Base-by-base conservation (phyloP, 2,888 invertebrate species). In the Orchesella flavescens region DNA sequence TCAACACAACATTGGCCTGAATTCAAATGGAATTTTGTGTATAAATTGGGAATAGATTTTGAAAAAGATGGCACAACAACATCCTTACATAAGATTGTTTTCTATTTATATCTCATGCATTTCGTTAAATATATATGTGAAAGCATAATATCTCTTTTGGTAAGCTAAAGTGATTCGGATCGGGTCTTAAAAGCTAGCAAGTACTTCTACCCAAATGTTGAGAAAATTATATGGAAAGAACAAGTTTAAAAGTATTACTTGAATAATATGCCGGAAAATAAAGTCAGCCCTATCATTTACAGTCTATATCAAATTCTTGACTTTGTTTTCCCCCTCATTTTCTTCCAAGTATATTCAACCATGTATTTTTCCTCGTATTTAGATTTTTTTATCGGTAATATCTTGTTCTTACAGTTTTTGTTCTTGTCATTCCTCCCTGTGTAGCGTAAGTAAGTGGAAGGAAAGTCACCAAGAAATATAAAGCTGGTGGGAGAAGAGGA, bases 21-120 rank as follows among this genome's bases (percentile, higher is more conserved):
- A 12, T 44, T 44, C 44, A 44, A 44, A 44, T 12, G n/a, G 49
- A 49, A 49, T 49, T 49, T 49, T 49, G 49, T 3, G 12, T 49
- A 49, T 7, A 7, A 34, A 34, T 34, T 7, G 34, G 34, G 34
- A 34, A 12, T 3, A 15, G 49, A 49, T 15, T 7, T 49, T 49
- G 5, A 49, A 49, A 7, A 49, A 1, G n/a, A 49, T 49, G 10
- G 5, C 49, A 49, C 24, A 61, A 24, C 24, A 34, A 34, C 34
- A 4, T 34, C 2, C 7, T 34, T 34, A 34, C 34, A 3, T 15
- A 24, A 24, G 23, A 23, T n/a, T 65, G n/a, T 44, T 61, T 49
- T 63, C 75, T 75, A 75, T 75, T 75, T 75, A 63, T 75, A 75
- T 49, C 75, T 68, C 65, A 63, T 65, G 75, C 46, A 75, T 68